Conservation (phyloP, 2,113 vertebrate genomes). For the Nycticryphes semicollaris region DNA sequence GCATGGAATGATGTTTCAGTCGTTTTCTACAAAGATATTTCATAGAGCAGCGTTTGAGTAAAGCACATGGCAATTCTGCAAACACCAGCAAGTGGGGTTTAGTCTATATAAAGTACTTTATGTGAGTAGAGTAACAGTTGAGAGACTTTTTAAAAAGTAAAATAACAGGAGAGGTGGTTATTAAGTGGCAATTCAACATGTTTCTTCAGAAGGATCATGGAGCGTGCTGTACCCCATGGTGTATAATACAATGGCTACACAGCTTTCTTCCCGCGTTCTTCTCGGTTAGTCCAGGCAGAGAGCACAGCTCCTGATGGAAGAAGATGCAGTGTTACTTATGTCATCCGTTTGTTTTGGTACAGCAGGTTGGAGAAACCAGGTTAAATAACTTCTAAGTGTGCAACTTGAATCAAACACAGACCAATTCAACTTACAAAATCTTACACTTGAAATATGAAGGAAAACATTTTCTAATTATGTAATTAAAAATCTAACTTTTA, state of each 20-base stretch:
- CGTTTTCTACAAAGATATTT: background rate
- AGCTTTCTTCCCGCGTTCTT: background rate
- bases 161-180: background rate
- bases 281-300: background rate
- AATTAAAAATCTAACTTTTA: background rate
- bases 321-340: background rate
- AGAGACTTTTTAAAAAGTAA: background rate
- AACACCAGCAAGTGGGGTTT: background rate
- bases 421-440: background rate
- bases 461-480: background rate
- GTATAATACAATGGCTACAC: background rate
- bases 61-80: background rate
- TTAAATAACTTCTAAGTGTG: background rate
- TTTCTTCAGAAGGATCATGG: background rate
- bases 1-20: background rate
- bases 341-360: background rate
- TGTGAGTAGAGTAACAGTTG: background rate
- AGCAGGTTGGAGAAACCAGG: background rate
- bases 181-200: background rate
- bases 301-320: background rate
- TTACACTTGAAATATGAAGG: background rate
- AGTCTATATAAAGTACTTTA: background rate
- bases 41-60: background rate
- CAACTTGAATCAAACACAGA: background rate
- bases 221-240: background rate